phyloP scores from a whole-genome alignment of 1,140 invertebrate genomes.

The Eumeta japonica region DNA sequence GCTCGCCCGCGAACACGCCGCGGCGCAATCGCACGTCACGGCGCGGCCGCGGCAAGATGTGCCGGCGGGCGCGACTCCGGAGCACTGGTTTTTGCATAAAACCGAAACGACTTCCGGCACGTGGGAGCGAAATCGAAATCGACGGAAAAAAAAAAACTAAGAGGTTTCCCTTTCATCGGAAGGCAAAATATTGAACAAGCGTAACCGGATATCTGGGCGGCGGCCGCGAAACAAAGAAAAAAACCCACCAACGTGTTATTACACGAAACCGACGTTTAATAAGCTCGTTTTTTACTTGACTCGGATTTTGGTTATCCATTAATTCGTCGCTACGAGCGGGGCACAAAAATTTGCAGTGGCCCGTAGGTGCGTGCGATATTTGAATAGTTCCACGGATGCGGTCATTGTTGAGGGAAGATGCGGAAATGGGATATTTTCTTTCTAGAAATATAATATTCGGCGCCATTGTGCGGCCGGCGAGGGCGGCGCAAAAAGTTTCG shows the following conservation, averaged over 20 bases:
- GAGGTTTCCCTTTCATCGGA: conserved; percentile 52
- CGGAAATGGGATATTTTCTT: conserved; percentile 59
- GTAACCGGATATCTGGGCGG: conserved; percentile 52
- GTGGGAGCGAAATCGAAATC: conserved; percentile 44
- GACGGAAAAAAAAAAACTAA: conserved; percentile 45
- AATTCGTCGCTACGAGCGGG: conserved; percentile 43
- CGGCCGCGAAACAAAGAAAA: conserved; percentile 49
- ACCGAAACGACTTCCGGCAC: conserved; percentile 48
- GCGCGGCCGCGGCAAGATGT: too few species aligned
- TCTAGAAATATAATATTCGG: conserved; percentile 54
- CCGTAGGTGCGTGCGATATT: conserved; percentile 42
- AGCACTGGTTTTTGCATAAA: conserved; percentile 51
- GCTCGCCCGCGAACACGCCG: too few species aligned
- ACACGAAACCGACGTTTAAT: conserved; percentile 56
- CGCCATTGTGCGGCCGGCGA: conserved; percentile 47
- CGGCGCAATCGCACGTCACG: too few species aligned
- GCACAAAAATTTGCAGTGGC: conserved; percentile 44
- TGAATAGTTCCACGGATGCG: conserved; percentile 48
- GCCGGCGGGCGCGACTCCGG: too few species aligned
- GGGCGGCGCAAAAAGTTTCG: conserved; percentile 40
- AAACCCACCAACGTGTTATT: conserved; percentile 55
- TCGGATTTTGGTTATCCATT: conserved; percentile 53
- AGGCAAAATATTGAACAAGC: conserved; percentile 54
- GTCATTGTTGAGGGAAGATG: conserved; percentile 53
- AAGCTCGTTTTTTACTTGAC: conserved; percentile 51